phyloP scores from a whole-genome alignment of 2,797 vertebrate species.

The Hipposideros larvatus region DNA sequence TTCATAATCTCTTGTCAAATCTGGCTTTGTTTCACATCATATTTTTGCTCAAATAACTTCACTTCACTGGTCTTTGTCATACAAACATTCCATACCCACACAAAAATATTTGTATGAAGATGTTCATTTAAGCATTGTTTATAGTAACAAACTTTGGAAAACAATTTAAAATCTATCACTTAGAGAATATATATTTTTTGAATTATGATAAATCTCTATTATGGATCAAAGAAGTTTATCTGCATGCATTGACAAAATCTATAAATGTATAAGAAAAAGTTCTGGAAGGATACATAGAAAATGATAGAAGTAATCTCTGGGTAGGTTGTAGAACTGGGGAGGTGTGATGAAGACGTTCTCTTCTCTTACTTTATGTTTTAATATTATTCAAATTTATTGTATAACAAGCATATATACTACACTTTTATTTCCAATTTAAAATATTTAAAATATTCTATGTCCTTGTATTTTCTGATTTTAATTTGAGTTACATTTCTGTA shows the following conservation, averaged over 20 bases:
- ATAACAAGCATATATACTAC: not conserved
- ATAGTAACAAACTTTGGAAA: not conserved
- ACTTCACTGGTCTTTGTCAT: not conserved
- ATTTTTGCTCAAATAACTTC: not conserved
- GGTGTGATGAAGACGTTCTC: not conserved
- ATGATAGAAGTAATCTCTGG: not conserved
- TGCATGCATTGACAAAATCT: not conserved
- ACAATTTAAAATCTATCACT: constrained; percentile 3
- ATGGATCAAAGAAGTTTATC: not conserved
- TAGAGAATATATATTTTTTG: not conserved
- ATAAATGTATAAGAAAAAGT: not conserved
- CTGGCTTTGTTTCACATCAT: not conserved
- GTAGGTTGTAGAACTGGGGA: not conserved
- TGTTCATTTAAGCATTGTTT: not conserved
- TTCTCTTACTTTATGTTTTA: not conserved
- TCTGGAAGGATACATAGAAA: not conserved
- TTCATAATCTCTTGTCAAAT: constrained; percentile 30
- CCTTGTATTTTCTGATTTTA: not conserved
- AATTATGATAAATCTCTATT: not conserved
- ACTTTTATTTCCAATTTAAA: constrained; percentile 1
- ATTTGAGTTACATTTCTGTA: not conserved
- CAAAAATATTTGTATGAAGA: not conserved
- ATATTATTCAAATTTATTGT: not conserved
- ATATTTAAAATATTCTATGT: not conserved
- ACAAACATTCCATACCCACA: not conserved